phyloP scores from a whole-genome alignment of 1,140 invertebrate species.

The Eumaeus atala region DNA sequence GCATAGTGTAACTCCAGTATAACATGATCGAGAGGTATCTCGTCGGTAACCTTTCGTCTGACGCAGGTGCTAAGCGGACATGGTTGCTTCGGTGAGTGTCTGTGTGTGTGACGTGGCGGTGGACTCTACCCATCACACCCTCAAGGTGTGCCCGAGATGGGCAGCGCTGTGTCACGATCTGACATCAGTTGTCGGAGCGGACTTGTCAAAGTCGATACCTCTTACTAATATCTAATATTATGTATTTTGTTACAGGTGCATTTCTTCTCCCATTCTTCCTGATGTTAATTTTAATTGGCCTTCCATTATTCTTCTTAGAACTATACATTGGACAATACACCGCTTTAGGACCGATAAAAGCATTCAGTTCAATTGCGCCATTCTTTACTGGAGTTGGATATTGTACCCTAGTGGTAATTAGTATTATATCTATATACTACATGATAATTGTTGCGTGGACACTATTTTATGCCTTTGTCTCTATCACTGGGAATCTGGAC shows the following conservation, averaged over 20 bases:
- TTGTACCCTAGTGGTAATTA: slow-evolving; percentile 83
- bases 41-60: no score
- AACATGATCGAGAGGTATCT: no score
- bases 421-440: slow-evolving; percentile 87
- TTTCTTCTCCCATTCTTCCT: slow-evolving; percentile 87
- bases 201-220: neutral
- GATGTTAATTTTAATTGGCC: slow-evolving; percentile 84
- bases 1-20: no score
- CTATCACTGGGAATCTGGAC: slow-evolving; percentile 79
- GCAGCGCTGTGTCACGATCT: no score
- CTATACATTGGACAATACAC: slow-evolving; percentile 80
- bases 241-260: slow-evolving; percentile 77
- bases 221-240: slow-evolving; percentile 4
- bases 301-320: slow-evolving; percentile 85
- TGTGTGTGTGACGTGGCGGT: no score
- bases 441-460: slow-evolving; percentile 89
- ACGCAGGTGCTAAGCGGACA: no score
- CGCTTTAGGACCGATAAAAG: slow-evolving; percentile 75
- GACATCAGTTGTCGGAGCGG: no score
- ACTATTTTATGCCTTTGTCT: slow-evolving; percentile 83
- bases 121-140: no score
- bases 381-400: slow-evolving; percentile 80
- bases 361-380: slow-evolving; percentile 77
- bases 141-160: no score
- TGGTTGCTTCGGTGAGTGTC: no score